Evolutionary conservation across 2,113 vertebrate genomes (phyloP), one percentile per base, ranked within the genome.

Genomic region (Rhombomys opimus): DNA sequence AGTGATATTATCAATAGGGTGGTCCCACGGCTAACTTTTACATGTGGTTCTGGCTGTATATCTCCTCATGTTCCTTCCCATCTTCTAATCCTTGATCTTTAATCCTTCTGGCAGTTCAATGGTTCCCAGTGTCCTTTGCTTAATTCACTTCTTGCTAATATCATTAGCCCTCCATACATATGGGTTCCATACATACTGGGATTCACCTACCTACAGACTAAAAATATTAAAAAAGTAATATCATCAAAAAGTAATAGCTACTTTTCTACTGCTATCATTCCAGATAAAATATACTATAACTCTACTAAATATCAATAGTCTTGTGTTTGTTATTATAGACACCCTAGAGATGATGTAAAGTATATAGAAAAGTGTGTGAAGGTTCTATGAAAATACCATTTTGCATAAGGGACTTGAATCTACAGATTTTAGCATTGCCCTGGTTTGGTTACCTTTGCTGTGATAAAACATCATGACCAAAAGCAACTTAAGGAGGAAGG

Each of bases 101-200:
- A 38, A 22, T 3, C 65, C 92, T n/a, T 20, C 59, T 87, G 87
- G 50, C 38, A 90, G 46, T 68, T 93, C 38, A 68, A 25, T 84
- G 68, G 35, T 27, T 81, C 68, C 61, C 50, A 70, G 11, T 23
- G 67, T 76, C 87, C 68, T 93, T 93, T 25, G 85, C 50, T 70
- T 61, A 90, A 90, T 76, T 78, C 54, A 14, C 90, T 87, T 72
- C 73, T 90, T 88, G 67, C 41, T 78, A 35, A 75, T 32, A 52
- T 7, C 27, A 68, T 68, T 46, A 67, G 61, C 23, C 61, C 2
- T 38, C 13, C 75, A 65, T 25, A 52, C 23, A 50, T 22, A 30
- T 54, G 59, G 20, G 20, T 90, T 38, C 41, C 46, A 46, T 68
- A 12, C 46, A n/a, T 27, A 5, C 5, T 5, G 35, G 14, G 61